A percentile compares a stretch with the other conserved stretches of the same genome.
These are phyloP conservation scores for Drosophila mimetica DNA, from an alignment of 2,888 invertebrate genomes.

Conservation along the genomic window DNA sequence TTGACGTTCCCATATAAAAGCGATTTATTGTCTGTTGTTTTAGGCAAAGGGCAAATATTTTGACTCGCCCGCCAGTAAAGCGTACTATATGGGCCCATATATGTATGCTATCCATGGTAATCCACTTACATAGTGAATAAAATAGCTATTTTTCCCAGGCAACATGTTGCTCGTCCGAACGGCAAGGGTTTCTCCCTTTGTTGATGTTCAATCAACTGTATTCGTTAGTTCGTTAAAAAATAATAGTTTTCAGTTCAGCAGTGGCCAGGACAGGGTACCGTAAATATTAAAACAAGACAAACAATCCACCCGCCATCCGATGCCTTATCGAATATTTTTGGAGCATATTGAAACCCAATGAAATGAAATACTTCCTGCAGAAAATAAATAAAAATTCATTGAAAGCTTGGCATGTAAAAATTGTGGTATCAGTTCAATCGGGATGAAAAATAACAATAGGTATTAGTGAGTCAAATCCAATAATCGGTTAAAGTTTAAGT, in stretches of 20 bases:
- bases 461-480: background rate
- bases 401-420: constrained; percentile 13
- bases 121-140: constrained; percentile 60
- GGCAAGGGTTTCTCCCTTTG: constrained; percentile 43
- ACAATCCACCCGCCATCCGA: background rate
- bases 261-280: constrained; percentile 13
- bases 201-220: constrained; percentile 67
- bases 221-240: constrained; percentile 71
- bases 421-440: constrained; percentile 1
- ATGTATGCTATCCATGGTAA: constrained; percentile 43
- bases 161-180: constrained; percentile 49
- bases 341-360: constrained; percentile 46
- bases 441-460: background rate
- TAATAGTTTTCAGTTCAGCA: constrained; percentile 56
- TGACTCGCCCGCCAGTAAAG: constrained; percentile 27
- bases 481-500: no score
- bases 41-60: constrained; percentile 45
- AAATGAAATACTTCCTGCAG: constrained; percentile 44
- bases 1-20: constrained; percentile 20
- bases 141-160: constrained; percentile 40
- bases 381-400: constrained; percentile 38
- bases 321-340: constrained; percentile 16
- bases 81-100: constrained; percentile 12
- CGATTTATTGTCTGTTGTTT: constrained; percentile 44
- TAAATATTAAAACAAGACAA: constrained; percentile 34